A percentile compares a stretch with the other conserved stretches of the same genome.
Conservation (phyloP, 1,140 invertebrate genomes). For the Drosophila serrata region DNA sequence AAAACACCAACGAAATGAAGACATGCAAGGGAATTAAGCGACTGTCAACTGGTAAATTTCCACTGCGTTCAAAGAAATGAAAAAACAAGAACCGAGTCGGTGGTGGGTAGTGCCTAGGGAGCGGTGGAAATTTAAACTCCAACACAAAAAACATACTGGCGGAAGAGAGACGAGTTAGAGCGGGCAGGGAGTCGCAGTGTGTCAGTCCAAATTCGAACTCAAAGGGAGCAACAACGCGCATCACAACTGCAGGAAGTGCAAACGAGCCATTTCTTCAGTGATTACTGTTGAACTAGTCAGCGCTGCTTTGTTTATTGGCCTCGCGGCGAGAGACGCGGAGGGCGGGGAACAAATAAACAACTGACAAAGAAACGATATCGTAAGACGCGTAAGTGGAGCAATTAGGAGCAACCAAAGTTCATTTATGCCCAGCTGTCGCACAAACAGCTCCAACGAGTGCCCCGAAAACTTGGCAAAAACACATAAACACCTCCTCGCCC, state of each 20-base stretch:
- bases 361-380: constrained; percentile 17
- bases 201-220: constrained; percentile 11
- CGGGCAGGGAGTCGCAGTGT: neutral
- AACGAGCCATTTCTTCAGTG: constrained; percentile 15
- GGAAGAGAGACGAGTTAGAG: constrained; percentile 2
- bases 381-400: constrained; percentile 38
- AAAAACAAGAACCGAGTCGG: neutral
- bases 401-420: constrained; percentile 24
- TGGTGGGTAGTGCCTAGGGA: constrained; percentile 21
- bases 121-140: constrained; percentile 19
- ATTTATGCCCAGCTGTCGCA: constrained; percentile 22
- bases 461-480: constrained; percentile 4
- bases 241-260: constrained; percentile 28
- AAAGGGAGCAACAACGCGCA: constrained; percentile 11
- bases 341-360: constrained; percentile 13
- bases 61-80: constrained; percentile 17
- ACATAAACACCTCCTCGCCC: constrained; percentile 4
- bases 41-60: constrained; percentile 40
- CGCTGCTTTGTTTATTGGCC: constrained; percentile 26
- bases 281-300: constrained; percentile 14
- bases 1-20: neutral
- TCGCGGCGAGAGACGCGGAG: neutral
- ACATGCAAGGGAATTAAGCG: constrained; percentile 26
- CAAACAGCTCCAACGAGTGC: constrained; percentile 20
- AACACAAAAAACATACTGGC: constrained; percentile 2